Base-by-base conservation (phyloP, 2,113 vertebrate genomes). In the Plectropomus leopardus region DNA sequence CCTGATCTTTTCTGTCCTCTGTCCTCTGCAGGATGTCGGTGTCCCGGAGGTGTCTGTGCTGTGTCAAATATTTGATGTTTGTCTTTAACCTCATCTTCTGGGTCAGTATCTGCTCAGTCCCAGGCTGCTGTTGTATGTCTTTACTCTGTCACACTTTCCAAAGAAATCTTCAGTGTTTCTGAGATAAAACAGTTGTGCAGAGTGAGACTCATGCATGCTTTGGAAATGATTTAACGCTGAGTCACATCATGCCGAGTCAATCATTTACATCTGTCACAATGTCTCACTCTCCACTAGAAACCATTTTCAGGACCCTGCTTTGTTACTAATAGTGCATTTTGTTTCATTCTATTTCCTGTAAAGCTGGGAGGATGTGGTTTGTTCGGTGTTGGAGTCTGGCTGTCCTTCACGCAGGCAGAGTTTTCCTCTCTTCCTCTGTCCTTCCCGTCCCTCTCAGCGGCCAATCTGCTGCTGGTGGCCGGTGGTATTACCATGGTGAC, bases 21-120 rank as follows among this genome's bases (percentile, higher is more conserved):
- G n/a, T 80, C n/a, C 71, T 64, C 78, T 81, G 19, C 88, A 95
- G 94, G 77, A 94, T 95, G 93, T 80, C 91, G 0, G 80, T 72
- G 75, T 94, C 94, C 7, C 90, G 82, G 51, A 89, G 82, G 54
- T 96, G 95, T 86, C 85, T 96, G 59, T 95, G 95, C 74, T 96
- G 94, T 23, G 93, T 96, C 83, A 96, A 97, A 84, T 96, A 96
- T 74, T 83, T 95, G 76, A 95, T 96, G 95, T 96, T 96, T 81
- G 82, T 96, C 88, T 96, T 97, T 78, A 97, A 96, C 86, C 95
- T 97, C 83, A 93, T 96, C 90, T 97, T 97, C 90, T 96, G 96
- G 96, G 96, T 97, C 26, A 94, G 96, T 95, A 82, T 83, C 58
- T 61, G 17, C 30, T 53, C 24, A n/a, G 1, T 15, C 0, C 14